Base-by-base conservation (phyloP, 2,113 vertebrate genomes). In the Narcine bancroftii region DNA sequence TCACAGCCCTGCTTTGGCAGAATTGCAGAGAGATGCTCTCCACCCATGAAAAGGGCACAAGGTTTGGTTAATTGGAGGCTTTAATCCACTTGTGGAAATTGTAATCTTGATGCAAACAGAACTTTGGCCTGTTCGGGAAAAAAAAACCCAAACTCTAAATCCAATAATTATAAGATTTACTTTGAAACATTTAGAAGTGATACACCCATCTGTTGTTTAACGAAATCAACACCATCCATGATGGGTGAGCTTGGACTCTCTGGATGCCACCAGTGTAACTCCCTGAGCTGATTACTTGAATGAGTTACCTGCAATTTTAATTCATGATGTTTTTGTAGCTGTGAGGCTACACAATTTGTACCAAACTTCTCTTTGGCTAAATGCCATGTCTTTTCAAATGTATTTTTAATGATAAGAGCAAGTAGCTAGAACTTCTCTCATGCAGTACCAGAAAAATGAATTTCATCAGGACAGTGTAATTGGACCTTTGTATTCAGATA, bases 361-460 rank as follows among this genome's bases (percentile, higher is more conserved):
- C 19, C 81, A 60, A 85, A 33, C 53, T 85, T 60, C 53, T 53
- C n/a, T 15, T 36, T 85, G 81, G 81, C 50, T 56, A 15, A n/a
- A 19, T 2, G 50, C 81, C 81, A 85, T 36, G 9, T 85, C 13
- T 85, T 36, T 85, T 56, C 13, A 29, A 85, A 42, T 60, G 81
- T 85, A 56, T 56, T 85, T 83, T 85, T 85, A 85, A 36, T 85
- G 81, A 60, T 17, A 56, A 53, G 33, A n/a, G 33, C 53, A 85
- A 56, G 24, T 53, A n/a, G 24, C 66, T 69, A 26, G 66, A 69
- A 24, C 21, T 69, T 69, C 66, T 69, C 17, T 69, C 66, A 69
- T 26, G 24, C 24, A 69, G 21, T 69, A 69, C 66, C 65, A 69
- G 66, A 69, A 21, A 26, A 69, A 69, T 69, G 21, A 69, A 21